Base-by-base conservation (phyloP, 2,113 vertebrate genomes). In the Gracilinanus agilis region DNA sequence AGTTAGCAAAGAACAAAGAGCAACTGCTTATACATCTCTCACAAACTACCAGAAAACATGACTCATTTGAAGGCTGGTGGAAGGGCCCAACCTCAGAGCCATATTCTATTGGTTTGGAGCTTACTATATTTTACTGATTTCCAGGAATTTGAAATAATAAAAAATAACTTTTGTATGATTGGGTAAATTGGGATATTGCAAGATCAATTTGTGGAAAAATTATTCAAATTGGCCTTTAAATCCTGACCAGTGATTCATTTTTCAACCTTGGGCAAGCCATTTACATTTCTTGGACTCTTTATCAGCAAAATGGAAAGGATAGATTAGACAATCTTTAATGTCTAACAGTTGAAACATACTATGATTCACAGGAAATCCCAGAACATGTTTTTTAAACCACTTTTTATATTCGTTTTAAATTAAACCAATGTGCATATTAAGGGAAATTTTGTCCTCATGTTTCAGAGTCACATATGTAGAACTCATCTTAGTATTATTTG, bases 401-500 rank as follows among this genome's bases (percentile, higher is more conserved):
- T 55, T 93, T 94, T 6, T 16, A n/a, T 19, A 88, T 91, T 24
- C 53, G 24, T 40, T 90, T 89, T 55, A n/a, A 75, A 75, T 91
- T 92, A 40, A 90, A 7, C 0, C 0, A 4, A 23, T 23, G 29
- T 91, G 54, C n/a, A 56, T 88, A 90, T 58, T 89, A 49, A 94
- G 67, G 34, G 11, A 90, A 92, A 93, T 90, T 92, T 93, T 92
- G 90, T 91, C 53, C 3, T 54, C 24, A 40, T 40, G 34, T 83
- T 40, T 40, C 19, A 83, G 40, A 83, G 67, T 83, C n/a, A 49
- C 6, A 89, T 0, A 13, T 49, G 0, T 61, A 13, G 83, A 92
- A 94, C 24, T 91, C 27, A 92, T 56, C 24, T 91, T 95, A 55
- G 9, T 40, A 88, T 25, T 83, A 7, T 83, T 95, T 55, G 40